Conservation (phyloP, 2,888 invertebrate species). For the Stramonita haemastoma region DNA sequence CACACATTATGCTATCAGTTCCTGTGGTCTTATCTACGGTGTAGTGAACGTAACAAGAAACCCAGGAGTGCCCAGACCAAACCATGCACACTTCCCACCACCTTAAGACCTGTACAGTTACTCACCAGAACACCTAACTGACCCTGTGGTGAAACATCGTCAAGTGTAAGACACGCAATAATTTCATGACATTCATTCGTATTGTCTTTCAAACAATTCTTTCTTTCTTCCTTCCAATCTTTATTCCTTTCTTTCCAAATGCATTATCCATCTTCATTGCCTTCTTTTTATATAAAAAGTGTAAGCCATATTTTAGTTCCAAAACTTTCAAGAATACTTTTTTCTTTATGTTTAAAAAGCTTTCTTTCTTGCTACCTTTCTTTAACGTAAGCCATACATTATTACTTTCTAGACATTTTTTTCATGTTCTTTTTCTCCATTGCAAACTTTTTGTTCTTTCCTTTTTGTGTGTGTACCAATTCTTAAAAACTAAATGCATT, state of each 20-base stretch:
- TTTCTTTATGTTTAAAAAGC: too few relatives aligned
- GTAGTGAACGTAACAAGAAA: background rate
- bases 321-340: background rate
- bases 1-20: background rate
- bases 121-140: slow-evolving; percentile 70
- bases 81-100: slow-evolving; percentile 26
- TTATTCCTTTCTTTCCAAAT: background rate
- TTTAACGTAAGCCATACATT: too few relatives aligned
- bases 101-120: slow-evolving; percentile 43
- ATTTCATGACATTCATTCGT: background rate
- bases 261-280: too few relatives aligned
- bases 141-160: slow-evolving; percentile 54
- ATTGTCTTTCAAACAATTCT: background rate
- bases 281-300: background rate
- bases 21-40: background rate
- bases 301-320: too few relatives aligned
- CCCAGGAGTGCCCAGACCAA: background rate
- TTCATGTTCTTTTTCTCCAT: background rate
- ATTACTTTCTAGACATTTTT: background rate
- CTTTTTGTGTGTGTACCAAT: background rate
- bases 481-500: too few relatives aligned
- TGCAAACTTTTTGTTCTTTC: background rate
- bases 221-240: background rate
- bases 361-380: too few relatives aligned
- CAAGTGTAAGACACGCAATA: background rate